A percentile compares a stretch with the other conserved stretches of the same genome.
phyloP scores from a whole-genome alignment of 2,888 invertebrate species.

The Pimpla rufipes region DNA sequence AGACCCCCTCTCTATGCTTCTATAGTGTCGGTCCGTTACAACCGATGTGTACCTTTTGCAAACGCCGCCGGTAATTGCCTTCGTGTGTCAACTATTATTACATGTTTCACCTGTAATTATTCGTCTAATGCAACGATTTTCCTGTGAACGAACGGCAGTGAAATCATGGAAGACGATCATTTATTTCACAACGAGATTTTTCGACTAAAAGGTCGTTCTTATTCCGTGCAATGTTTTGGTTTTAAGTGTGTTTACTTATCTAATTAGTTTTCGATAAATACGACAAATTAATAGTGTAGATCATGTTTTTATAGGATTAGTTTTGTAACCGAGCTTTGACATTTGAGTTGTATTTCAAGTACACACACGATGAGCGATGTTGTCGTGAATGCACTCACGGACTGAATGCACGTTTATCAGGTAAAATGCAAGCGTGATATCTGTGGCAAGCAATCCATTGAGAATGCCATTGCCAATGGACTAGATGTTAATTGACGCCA shows the following conservation, averaged over 20 bases:
- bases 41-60: slow-evolving; percentile 19
- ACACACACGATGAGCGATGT: background rate
- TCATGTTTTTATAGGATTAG: background rate
- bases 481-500: slow-evolving; percentile 64
- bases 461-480: slow-evolving; percentile 16
- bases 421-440: background rate
- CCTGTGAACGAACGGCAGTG: background rate
- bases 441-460: slow-evolving; percentile 25
- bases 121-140: slow-evolving; percentile 8
- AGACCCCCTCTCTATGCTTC: slow-evolving; percentile 33
- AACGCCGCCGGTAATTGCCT: slow-evolving; percentile 15
- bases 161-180: background rate
- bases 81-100: slow-evolving; percentile 30
- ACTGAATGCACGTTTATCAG: slow-evolving; percentile 26
- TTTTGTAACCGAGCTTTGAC: slow-evolving; percentile 5
- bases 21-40: slow-evolving; percentile 48
- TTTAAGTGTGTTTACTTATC: too few relatives aligned
- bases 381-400: background rate
- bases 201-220: background rate
- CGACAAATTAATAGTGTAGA: background rate
- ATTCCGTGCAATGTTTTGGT: background rate
- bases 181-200: background rate
- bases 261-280: too few relatives aligned
- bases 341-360: slow-evolving; percentile 22
- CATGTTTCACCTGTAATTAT: slow-evolving; percentile 21